phyloP scores from a whole-genome alignment of 2,797 vertebrate species.

The Typhlichthys subterraneus region DNA sequence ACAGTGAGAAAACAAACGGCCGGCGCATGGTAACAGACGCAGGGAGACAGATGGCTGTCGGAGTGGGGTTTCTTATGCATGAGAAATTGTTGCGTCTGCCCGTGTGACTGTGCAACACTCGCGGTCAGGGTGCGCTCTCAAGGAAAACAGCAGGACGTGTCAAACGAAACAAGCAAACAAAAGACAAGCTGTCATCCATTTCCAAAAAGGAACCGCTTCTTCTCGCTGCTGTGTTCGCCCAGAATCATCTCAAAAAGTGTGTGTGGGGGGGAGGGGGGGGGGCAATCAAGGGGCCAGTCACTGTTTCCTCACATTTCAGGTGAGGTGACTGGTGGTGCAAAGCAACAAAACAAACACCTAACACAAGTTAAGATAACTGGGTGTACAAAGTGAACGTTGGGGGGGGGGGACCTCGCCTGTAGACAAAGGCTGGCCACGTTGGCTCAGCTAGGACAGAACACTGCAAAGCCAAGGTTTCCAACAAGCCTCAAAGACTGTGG shows the following conservation, averaged over 20 bases:
- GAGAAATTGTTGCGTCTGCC: conserved; percentile 69
- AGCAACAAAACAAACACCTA: conserved; percentile 36
- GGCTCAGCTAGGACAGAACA: too few species aligned
- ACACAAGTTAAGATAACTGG: conserved; percentile 25
- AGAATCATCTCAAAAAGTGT: conserved; percentile 6
- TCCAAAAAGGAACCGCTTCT: conserved; percentile 32
- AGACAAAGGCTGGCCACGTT: too few species aligned
- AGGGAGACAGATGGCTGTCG: conserved; percentile 70
- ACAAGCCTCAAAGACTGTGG: conserved; percentile 22
- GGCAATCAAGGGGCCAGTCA: conserved; percentile 48
- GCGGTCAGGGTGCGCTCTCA: conserved; percentile 51
- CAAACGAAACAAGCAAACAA: conserved; percentile 53
- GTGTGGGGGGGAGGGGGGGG: background rate
- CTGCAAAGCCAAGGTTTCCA: too few species aligned
- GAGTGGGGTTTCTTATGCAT: conserved; percentile 73
- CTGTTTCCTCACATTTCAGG: conserved; percentile 35
- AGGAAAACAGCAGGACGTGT: conserved; percentile 48
- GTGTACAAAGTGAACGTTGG: conserved; percentile 25
- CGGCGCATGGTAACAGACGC: conserved; percentile 54
- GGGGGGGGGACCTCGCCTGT: background rate
- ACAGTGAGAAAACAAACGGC: conserved; percentile 58
- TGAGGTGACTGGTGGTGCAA: conserved; percentile 55
- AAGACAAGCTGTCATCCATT: conserved; percentile 38
- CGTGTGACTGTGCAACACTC: conserved; percentile 50
- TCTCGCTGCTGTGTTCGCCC: conserved; percentile 23